These are phyloP conservation scores for Hippoglossus stenolepis DNA, from an alignment of 2,113 vertebrate species.

Conservation along the genomic window DNA sequence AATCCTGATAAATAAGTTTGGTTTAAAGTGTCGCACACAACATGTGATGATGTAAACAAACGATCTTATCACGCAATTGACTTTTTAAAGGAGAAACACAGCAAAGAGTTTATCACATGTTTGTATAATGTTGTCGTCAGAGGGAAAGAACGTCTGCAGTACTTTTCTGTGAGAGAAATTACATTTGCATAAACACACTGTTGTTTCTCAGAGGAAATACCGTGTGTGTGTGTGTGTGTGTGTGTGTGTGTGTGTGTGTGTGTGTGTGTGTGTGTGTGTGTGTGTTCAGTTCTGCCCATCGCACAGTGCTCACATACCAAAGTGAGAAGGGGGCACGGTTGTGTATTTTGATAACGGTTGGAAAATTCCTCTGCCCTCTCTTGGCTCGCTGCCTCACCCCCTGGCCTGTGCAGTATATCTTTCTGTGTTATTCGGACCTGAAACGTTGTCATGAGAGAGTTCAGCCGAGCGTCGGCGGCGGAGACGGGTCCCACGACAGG, in stretches of 20 bases:
- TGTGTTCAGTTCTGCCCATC: conserved; percentile 21
- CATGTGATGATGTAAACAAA: no score
- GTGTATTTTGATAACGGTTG: conserved; percentile 64
- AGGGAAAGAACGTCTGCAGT: no score
- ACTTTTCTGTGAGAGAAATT: conserved; percentile 4
- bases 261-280: neutral
- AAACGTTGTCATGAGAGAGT: conserved; percentile 50
- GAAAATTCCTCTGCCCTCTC: conserved; percentile 59
- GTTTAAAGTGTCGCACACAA: no score
- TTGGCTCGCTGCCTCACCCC: conserved; percentile 41
- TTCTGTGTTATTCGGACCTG: conserved; percentile 41
- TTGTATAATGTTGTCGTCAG: no score
- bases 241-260: neutral
- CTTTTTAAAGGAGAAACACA: no score
- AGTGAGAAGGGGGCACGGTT: conserved; percentile 22
- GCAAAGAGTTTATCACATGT: no score
- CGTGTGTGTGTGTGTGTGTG: neutral
- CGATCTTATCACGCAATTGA: no score
- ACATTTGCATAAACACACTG: conserved; percentile 29
- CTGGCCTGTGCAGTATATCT: conserved; percentile 36
- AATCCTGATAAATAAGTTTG: no score
- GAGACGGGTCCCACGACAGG: conserved; percentile 50
- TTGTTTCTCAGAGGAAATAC: conserved; percentile 55
- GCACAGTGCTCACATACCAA: conserved; percentile 50
- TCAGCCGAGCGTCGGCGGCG: conserved; percentile 40